phyloP scores from a whole-genome alignment of 2,888 invertebrate genomes.

The Pachycephus smyrnensis region DNA sequence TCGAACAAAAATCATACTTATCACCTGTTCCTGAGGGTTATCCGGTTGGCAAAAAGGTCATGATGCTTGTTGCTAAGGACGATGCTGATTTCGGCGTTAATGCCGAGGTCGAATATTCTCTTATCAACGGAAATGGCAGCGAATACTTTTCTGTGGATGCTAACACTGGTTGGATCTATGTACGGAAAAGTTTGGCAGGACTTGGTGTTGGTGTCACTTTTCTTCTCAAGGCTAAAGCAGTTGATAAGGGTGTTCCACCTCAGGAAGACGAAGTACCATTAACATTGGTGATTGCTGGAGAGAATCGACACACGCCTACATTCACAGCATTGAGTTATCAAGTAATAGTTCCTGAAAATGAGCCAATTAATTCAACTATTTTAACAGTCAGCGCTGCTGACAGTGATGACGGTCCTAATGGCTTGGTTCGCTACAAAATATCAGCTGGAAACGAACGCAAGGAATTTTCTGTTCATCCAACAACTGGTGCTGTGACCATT shows the following conservation, averaged over 20 bases:
- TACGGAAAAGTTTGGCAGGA: conserved; percentile 74
- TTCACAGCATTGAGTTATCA: conserved; percentile 89
- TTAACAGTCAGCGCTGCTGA: conserved; percentile 88
- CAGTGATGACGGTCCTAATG: conserved; percentile 89
- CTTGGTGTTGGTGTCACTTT: conserved; percentile 71
- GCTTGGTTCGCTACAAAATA: conserved; percentile 86
- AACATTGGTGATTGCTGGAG: conserved; percentile 84
- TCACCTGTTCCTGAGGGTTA: conserved; percentile 87
- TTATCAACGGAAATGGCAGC: conserved; percentile 82
- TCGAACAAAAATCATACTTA: conserved; percentile 79
- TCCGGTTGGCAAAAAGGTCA: conserved; percentile 76
- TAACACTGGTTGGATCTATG: conserved; percentile 84
- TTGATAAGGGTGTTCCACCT: conserved; percentile 90
- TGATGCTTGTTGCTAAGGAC: conserved; percentile 81
- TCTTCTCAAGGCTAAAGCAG: conserved; percentile 77
- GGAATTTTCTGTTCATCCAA: conserved; percentile 83
- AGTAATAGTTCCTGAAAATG: conserved; percentile 92
- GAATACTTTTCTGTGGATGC: conserved; percentile 80
- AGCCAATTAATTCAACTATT: conserved; percentile 86
- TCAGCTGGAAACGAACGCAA: conserved; percentile 85
- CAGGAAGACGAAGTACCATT: conserved; percentile 82
- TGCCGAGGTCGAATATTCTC: conserved; percentile 85
- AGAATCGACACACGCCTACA: conserved; percentile 83
- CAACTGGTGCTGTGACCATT: conserved; percentile 84
- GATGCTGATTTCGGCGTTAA: conserved; percentile 87